These are phyloP conservation scores for Tragelaphus eurycerus DNA, from an alignment of 2,797 vertebrate genomes.

Conservation along the genomic window DNA sequence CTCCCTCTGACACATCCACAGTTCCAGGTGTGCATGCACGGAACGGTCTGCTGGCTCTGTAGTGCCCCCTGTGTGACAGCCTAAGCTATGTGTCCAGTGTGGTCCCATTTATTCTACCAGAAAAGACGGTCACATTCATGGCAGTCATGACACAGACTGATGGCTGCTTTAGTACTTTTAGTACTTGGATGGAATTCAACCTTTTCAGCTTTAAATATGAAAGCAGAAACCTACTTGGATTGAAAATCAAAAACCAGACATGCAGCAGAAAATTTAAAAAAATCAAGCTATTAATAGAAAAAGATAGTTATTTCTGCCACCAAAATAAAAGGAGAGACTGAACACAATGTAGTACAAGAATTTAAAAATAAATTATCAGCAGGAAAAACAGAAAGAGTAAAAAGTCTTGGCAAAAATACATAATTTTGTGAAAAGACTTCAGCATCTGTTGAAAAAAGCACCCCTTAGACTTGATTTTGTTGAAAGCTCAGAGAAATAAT, in stretches of 20 bases:
- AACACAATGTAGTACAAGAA: conserved; percentile 83
- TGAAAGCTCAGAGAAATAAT: conserved; percentile 87
- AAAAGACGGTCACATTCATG: not conserved
- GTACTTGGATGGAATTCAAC: conserved; percentile 31
- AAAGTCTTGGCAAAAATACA: conserved; percentile 85
- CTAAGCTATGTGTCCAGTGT: not conserved
- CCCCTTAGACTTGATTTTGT: conserved; percentile 88
- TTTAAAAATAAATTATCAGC: conserved; percentile 80
- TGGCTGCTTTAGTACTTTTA: conserved; percentile 47
- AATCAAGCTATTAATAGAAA: conserved; percentile 86
- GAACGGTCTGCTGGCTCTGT: not conserved
- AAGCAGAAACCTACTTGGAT: conserved; percentile 73
- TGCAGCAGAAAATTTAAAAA: conserved; percentile 82
- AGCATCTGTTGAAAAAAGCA: conserved; percentile 87
- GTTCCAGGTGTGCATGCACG: no score
- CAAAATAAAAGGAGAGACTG: conserved; percentile 38
- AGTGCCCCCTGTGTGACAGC: fast-evolving
- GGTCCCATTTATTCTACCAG: not conserved
- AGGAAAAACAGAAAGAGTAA: conserved; percentile 78
- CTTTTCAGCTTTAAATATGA: conserved; percentile 48
- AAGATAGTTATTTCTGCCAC: conserved; percentile 83
- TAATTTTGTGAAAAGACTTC: conserved; percentile 87
- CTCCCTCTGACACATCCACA: not conserved
- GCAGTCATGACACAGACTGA: conserved; percentile 59
- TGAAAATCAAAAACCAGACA: conserved; percentile 83